Evolutionary conservation across 1,140 invertebrate genomes (phyloP), one percentile per base, ranked within the genome.

Genomic region (Caenorhabditis latens): DNA sequence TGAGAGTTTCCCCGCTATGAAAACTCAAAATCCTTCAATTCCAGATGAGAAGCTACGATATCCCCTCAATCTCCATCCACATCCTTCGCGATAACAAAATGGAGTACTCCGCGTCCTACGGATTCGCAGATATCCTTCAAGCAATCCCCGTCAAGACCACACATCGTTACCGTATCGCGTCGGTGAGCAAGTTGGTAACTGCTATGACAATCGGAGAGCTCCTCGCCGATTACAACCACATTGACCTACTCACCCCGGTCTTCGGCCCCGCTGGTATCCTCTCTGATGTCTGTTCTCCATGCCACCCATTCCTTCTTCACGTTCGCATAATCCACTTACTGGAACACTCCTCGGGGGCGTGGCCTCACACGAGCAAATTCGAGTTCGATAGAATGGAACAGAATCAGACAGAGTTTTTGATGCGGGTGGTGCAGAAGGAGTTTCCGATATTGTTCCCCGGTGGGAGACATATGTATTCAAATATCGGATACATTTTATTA

Each of bases 401-500:
- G 8, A 83, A 53, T 63, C 84, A 63, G 48, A 55, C 84, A 14
- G 61, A 86, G 24, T 89, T 88, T 57, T 63, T 57, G 50, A 53
- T 71, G 71, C 24, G 50, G 65, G 40, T 71, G 21, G 71, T 86
- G 8, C 55, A 82, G 79, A 24, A 83, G 40, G 55, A 61, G 21
- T 63, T 50, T 4, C 85, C 42, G 13, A 55, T 65, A 48, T 14
- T 50, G 19, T 42, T 63, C 6, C 87, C 87, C 63, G 93, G 93
- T 6, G 92, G 90, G 6, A 86, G 89, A 43, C 90, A 87, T 11
- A 90, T 89, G 48, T 90, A 92, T 83, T 93, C 93, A n/a, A 93
- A 93, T 86, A 87, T 93, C 58, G 93, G 91, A 4, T 93, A 93
- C 86, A 85, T 91, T 9, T 89, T 93, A 42, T 90, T 93, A n/a